A percentile compares a stretch with the other conserved stretches of the same genome.
Conservation (phyloP, 2,888 invertebrate species). For the Leptinotarsa peninsularis region DNA sequence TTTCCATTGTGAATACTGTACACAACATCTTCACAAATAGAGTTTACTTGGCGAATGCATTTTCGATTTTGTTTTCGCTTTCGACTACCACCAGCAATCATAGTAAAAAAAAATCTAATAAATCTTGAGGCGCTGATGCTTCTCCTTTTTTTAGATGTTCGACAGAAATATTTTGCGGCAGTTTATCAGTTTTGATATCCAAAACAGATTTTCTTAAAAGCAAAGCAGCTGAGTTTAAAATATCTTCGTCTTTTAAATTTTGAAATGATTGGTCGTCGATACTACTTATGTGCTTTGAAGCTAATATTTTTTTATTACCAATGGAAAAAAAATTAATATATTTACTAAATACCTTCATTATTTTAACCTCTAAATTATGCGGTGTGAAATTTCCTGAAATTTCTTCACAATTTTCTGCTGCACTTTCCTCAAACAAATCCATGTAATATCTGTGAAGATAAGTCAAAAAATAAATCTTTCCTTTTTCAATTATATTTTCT, state of each 20-base stretch:
- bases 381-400: background rate
- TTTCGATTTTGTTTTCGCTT: conserved; percentile 21
- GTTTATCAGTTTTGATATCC: conserved; percentile 13
- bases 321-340: background rate
- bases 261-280: background rate
- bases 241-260: conserved; percentile 4
- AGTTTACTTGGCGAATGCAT: conserved; percentile 21
- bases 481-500: background rate
- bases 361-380: background rate
- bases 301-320: background rate
- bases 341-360: background rate
- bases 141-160: conserved; percentile 24
- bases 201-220: conserved; percentile 8
- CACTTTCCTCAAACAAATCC: background rate
- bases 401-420: conserved; percentile 1
- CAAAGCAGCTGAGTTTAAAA: conserved; percentile 12
- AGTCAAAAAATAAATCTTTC: too few relatives aligned
- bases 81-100: conserved; percentile 20
- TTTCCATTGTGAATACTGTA: conserved; percentile 27
- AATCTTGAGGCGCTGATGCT: conserved; percentile 4
- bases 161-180: conserved; percentile 8
- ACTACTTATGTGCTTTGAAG: background rate
- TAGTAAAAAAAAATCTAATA: conserved; percentile 19
- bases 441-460: background rate
- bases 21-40: conserved; percentile 21